Evolutionary conservation across 2,113 vertebrate species (phyloP), one percentile per base, ranked within the genome.

Genomic region (Aspiorhynchus laticeps): DNA sequence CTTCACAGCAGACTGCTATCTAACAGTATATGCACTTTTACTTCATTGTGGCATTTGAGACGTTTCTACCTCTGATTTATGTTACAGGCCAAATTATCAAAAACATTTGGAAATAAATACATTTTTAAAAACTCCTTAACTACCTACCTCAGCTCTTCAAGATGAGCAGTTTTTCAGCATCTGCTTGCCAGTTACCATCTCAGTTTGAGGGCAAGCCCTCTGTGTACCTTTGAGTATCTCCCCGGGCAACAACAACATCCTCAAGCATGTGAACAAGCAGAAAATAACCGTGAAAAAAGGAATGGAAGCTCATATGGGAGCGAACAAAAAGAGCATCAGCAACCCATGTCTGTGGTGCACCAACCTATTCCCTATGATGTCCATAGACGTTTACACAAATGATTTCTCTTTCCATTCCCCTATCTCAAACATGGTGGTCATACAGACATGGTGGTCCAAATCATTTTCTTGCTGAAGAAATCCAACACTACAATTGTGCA

Each of bases 61-160:
- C 19, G 21, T 38, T 73, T 73, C 69, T 15, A 65, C 5, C 26
- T 71, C 67, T 24, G 36, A 73, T 73, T 73, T 73, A 24, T 21
- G 19, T 38, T 38, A 24, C 33, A 38, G 33, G 33, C 0, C 69
- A 38, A 38, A 17, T 71, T 8, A 71, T 71, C 31, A 71, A 36
- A 71, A 71, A 71, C 15, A 17, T 31, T 31, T 67, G 63, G 26
- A 28, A 65, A 65, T 65, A 28, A 65, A 65, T 28, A 28, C 4
- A 67, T 41, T 41, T 73, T 73, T 38, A 41, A 73, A 38, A 73
- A n/a, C n/a, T n/a, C n/a, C n/a, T n/a, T n/a, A n/a, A n/a, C n/a
- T n/a, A n/a, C n/a, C n/a, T n/a, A n/a, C n/a, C n/a, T n/a, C n/a
- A n/a, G n/a, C n/a, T n/a, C n/a, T 36, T 74, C 36, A 74, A 43